Evolutionary conservation across 2,113 vertebrate genomes (phyloP).

Genomic region (Syrmaticus mikado): DNA sequence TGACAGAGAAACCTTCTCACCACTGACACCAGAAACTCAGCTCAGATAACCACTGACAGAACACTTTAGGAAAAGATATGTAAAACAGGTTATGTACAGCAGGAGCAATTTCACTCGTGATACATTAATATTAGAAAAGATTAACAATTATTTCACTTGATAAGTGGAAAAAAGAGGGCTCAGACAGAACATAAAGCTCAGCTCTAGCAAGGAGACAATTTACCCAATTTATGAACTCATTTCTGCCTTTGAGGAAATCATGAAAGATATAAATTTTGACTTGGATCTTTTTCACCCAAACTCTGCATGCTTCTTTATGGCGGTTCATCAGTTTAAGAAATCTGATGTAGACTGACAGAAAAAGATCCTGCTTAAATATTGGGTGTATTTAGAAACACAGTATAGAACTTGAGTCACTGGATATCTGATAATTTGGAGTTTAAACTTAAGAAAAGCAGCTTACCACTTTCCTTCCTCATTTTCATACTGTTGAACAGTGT

Average conservation of each 20-base stretch:
- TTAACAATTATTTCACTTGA: neutral
- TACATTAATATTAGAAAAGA: neutral
- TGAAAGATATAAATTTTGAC: neutral
- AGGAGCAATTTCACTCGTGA: neutral
- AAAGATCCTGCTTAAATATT: neutral
- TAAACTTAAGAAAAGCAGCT: slow-evolving; percentile 26
- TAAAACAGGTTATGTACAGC: neutral
- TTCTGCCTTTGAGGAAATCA: neutral
- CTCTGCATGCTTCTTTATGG: neutral
- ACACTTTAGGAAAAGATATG: neutral
- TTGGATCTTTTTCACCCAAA: rapidly evolving
- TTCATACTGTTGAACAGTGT: slow-evolving; percentile 96
- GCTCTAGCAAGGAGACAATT: neutral
- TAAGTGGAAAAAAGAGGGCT: neutral
- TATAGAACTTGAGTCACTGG: neutral
- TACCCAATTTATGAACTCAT: neutral
- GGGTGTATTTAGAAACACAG: neutral
- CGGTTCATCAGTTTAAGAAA: neutral
- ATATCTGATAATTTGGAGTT: neutral
- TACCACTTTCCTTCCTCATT: slow-evolving; percentile 98
- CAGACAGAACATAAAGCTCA: neutral
- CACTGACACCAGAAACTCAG: neutral
- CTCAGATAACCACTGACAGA: neutral
- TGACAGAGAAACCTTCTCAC: neutral
- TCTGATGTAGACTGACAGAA: neutral